A percentile compares a stretch with the other conserved stretches of the same genome.
phyloP scores from a whole-genome alignment of 2,888 invertebrate genomes.

The Protonemura montana region DNA sequence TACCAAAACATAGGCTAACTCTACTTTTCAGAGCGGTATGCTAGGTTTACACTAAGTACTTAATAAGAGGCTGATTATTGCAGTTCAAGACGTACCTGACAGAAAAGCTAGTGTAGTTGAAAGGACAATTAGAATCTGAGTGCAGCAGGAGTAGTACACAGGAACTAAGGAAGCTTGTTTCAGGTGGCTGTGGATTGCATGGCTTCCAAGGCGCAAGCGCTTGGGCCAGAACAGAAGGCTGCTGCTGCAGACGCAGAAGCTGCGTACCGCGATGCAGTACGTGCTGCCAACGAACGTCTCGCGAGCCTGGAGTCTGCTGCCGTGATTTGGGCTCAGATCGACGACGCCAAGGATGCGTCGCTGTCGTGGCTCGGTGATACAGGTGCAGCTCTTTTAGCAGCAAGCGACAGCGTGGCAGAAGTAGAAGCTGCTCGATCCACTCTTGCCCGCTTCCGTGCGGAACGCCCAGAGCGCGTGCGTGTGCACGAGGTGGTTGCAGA shows the following conservation, averaged over 20 bases:
- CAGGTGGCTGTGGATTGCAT: constrained; percentile 77
- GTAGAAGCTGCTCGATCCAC: constrained; percentile 80
- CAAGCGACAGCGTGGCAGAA: constrained; percentile 79
- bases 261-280: background rate
- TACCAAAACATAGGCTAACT: no score
- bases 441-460: constrained; percentile 84
- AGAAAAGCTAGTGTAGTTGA: no score
- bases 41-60: no score
- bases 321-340: constrained; percentile 92
- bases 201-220: constrained; percentile 76
- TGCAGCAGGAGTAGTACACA: no score
- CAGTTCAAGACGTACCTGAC: no score
- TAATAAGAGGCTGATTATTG: no score
- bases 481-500: constrained; percentile 78
- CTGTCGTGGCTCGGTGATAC: constrained; percentile 85
- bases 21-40: no score
- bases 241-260: constrained; percentile 67
- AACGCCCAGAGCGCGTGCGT: constrained; percentile 79
- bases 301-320: constrained; percentile 82
- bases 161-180: no score
- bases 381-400: constrained; percentile 77
- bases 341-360: constrained; percentile 83
- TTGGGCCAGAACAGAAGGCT: constrained; percentile 73
- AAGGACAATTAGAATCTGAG: no score
- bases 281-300: background rate